Base-by-base conservation (phyloP, 2,888 invertebrate genomes). In the Epinotia brunnichana region DNA sequence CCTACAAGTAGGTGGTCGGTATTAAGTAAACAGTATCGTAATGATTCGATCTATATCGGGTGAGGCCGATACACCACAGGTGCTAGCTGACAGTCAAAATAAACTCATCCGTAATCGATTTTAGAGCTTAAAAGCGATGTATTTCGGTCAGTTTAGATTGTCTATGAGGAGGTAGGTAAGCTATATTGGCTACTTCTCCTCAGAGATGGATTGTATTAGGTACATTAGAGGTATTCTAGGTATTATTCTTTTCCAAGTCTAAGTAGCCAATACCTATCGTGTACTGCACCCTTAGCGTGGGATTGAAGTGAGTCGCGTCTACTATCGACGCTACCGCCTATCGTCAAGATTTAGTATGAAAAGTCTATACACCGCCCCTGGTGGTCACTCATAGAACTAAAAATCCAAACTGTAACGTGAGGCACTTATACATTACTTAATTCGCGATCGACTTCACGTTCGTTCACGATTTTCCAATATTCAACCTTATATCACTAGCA, bases 21-120 rank as follows among this genome's bases (percentile, higher is more conserved):
- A 86, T 85, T 79, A 79, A 78, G 81, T 87, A 87, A 87, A 88
- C 87, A 86, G 44, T 68, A 70, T 73, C 76, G 82, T 83, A 86
- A 88, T 88, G 88, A 89, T 90, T 82, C 83, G 86, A 88, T 90
- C 90, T 92, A 90, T 91, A 90, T 89, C 88, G 83, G 89, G 86
- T 85, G 85, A 78, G 78, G 82, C 84, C 84, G 91, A 91, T 84
- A 87, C 80, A 81, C 76, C 79, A 76, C 92, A 92, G 92, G 92
- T 92, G 92, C 78, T 85, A 77, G 77, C 85, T 82, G 92, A 92
- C 92, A 92, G 86, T 84, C 81, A 87, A 91, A 92, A 92, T 91
- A 92, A 92, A 92, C 92, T 81, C 74, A 81, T 72, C 80, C 82
- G 89, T 90, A 91, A 91, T 91, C 91, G 90, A 90, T 90, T 90